Percentiles rank a stretch among this genome's conserved stretches.
These are phyloP conservation scores for Hoplostethus mediterraneus DNA, from an alignment of 2,797 vertebrate species.

Conservation along the genomic window DNA sequence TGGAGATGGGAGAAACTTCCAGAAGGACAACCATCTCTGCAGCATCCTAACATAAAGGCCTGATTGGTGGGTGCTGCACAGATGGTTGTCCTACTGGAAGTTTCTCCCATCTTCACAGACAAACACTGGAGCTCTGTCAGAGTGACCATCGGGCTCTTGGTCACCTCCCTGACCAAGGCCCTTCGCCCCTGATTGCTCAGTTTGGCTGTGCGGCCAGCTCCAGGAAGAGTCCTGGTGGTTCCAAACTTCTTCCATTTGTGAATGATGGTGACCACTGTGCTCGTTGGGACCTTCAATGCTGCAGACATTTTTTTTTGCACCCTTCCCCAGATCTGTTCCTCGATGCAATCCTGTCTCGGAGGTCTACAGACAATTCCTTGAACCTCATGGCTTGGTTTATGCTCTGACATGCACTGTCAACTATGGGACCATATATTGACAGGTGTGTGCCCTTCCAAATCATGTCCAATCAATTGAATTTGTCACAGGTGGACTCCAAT, in stretches of 20 bases:
- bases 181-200: background rate
- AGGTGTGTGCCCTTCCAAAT: too few relatives aligned
- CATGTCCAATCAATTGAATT: too few relatives aligned
- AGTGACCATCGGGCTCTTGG: background rate
- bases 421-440: too few relatives aligned
- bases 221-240: conserved; percentile 8
- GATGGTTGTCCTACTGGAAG: too few relatives aligned
- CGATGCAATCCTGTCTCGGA: background rate
- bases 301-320: background rate
- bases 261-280: conserved; percentile 2
- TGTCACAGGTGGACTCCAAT: too few relatives aligned
- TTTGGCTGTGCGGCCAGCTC: background rate
- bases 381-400: background rate
- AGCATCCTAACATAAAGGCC: too few relatives aligned
- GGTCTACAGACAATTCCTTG: conserved; percentile 4
- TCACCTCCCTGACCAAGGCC: background rate
- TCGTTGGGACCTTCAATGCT: background rate
- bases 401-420: too few relatives aligned
- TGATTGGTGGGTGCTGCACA: too few relatives aligned
- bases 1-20: too few relatives aligned
- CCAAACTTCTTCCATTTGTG: conserved; percentile 1
- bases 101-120: too few relatives aligned
- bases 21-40: too few relatives aligned
- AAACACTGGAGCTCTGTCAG: conserved; percentile 1
- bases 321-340: too few relatives aligned